These are phyloP conservation scores for Lepidochrysops patricia DNA, from an alignment of 2,888 invertebrate genomes.

Conservation along the genomic window DNA sequence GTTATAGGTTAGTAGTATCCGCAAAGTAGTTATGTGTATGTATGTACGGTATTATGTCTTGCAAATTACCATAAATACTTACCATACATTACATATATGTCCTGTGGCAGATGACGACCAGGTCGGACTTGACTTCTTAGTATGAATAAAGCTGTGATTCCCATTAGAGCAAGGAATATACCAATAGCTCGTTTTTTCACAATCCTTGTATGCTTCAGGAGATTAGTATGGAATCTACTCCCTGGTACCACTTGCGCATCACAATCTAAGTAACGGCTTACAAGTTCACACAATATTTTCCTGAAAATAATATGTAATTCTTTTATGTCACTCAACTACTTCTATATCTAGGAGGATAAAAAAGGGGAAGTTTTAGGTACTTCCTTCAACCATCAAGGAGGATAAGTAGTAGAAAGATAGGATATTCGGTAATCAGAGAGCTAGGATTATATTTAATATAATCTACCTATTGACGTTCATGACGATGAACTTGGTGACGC, in stretches of 20 bases:
- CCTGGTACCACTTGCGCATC: constrained; percentile 29
- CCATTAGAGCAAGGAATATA: constrained; percentile 38
- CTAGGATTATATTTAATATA: no score
- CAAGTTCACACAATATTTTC: constrained; percentile 31
- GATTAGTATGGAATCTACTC: constrained; percentile 35
- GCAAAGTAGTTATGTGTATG: no score
- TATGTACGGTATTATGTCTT: background rate
- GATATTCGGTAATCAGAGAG: no score
- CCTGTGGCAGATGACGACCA: constrained; percentile 38
- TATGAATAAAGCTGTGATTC: constrained; percentile 35
- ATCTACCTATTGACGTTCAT: constrained; percentile 35
- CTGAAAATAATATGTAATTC: constrained; percentile 32
- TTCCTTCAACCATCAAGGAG: no score
- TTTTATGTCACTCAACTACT: no score
- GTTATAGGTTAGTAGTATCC: no score
- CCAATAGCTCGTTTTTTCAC: constrained; percentile 40
- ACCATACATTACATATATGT: constrained; percentile 35
- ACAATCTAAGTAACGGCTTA: constrained; percentile 31
- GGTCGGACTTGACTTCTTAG: constrained; percentile 29
- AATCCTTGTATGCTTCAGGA: constrained; percentile 28
- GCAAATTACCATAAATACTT: background rate
- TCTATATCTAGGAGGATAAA: background rate
- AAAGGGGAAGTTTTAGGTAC: background rate
- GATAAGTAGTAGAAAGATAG: no score
- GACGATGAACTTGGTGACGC: constrained; percentile 35